A percentile compares a stretch with the other conserved stretches of the same genome.
Evolutionary conservation across 2,113 vertebrate genomes (phyloP).

Genomic region (Corvus moneduloides): DNA sequence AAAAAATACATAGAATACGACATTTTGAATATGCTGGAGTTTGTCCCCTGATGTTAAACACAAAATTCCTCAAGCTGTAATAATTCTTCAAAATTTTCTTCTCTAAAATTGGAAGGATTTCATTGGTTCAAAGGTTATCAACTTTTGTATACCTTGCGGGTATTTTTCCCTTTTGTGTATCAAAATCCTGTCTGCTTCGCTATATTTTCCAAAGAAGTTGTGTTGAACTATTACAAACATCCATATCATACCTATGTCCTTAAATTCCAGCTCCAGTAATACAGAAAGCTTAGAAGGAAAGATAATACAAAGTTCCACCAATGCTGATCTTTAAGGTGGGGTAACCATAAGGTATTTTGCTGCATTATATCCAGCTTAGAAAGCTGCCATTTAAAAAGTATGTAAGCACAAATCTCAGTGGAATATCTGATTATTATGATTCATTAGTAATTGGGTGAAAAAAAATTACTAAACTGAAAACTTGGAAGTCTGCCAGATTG

Average conservation of each 20-base stretch:
- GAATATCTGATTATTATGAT: not conserved
- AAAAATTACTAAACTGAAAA: not conserved
- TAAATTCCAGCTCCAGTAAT: not conserved
- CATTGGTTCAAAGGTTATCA: not conserved
- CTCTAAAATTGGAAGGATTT: not conserved
- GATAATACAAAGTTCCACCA: not conserved
- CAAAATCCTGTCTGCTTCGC: not conserved
- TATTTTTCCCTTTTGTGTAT: not conserved
- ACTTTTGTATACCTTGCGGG: accelerated
- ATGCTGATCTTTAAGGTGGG: not conserved
- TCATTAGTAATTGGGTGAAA: not conserved
- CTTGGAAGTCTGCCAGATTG: not conserved
- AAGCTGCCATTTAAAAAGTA: not conserved
- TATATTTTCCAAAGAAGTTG: not conserved
- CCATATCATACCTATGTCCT: not conserved
- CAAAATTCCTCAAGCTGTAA: not conserved
- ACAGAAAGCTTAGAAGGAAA: not conserved
- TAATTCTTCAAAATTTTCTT: not conserved
- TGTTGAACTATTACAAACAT: not conserved
- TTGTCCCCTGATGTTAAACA: not conserved
- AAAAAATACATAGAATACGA: not conserved
- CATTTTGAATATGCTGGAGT: not conserved
- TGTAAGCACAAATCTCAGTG: not conserved
- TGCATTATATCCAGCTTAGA: not conserved
- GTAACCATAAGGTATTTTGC: not conserved